Evolutionary conservation across 1,140 invertebrate species (phyloP).

Genomic region (Sipha flava): DNA sequence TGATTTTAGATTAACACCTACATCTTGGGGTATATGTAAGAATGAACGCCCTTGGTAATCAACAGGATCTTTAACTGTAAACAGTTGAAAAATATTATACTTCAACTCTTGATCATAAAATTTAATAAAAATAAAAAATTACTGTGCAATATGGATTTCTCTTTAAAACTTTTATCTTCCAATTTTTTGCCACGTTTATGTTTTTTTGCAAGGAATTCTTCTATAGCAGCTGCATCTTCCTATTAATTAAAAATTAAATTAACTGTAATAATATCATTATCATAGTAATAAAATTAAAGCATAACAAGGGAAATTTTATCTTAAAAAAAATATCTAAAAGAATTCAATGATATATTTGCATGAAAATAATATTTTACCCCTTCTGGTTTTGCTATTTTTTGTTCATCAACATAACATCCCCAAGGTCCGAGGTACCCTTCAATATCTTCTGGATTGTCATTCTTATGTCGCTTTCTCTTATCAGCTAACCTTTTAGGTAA

Average conservation of each 20-base stretch:
- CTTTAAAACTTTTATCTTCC: constrained; percentile 88
- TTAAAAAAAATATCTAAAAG: too few species aligned
- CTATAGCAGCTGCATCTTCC: constrained; percentile 85
- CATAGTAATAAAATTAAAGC: neutral
- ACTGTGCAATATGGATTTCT: constrained; percentile 92
- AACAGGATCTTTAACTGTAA: constrained; percentile 78
- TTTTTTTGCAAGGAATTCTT: constrained; percentile 89
- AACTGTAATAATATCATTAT: neutral
- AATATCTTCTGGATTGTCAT: constrained; percentile 84
- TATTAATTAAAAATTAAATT: constrained; percentile 40
- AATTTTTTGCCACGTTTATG: constrained; percentile 71
- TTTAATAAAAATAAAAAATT: constrained; percentile 43
- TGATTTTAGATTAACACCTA: constrained; percentile 89
- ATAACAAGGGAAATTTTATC: neutral
- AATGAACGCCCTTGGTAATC: constrained; percentile 97
- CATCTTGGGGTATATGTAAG: constrained; percentile 86
- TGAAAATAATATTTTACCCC: constrained; percentile 48
- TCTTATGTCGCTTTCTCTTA: constrained; percentile 84
- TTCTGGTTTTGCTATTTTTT: constrained; percentile 74
- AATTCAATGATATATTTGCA: too few species aligned
- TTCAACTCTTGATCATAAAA: neutral
- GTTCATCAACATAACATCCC: constrained; percentile 89
- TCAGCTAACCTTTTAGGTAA: constrained; percentile 62
- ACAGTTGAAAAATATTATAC: neutral
- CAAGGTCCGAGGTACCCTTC: constrained; percentile 95